Base-by-base conservation (phyloP, 92 coral and sea anemone genomes). In the Ricordea florida region DNA sequence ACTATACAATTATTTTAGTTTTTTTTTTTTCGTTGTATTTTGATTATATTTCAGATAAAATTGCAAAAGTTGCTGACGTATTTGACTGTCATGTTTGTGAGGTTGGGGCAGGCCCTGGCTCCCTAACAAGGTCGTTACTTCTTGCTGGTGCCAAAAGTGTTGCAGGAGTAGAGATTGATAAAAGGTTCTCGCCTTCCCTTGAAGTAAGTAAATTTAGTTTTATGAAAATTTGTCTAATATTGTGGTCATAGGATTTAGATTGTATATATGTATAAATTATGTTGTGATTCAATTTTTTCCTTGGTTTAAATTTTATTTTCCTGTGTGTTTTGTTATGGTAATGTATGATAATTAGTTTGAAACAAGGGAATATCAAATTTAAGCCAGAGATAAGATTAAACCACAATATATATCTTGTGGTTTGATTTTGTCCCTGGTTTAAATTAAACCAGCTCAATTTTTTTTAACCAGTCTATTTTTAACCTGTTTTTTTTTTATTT, bases 1-100 rank as follows among this genome's bases (percentile, higher is more conserved):
- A 7, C 26, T 24, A n/a, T n/a, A n/a, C n/a, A n/a, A n/a, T n/a
- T n/a, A n/a, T n/a, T n/a, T n/a, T n/a, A n/a, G n/a, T n/a, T 18
- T 3, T 49, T 13, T 21, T 49, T 6, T 40, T 11, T 4, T 7
- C 58, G 2, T 21, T 15, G 58, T 52, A 9, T 14, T 34, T 67
- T 49, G 13, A 36, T 48, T 68, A n/a, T n/a, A n/a, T n/a, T 55
- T 5, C 75, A 96, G 99, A 92, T 69, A 96, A 96, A 56, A 96
- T 96, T 64, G 97, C 99, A 35, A 73, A 75, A n/a, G 91, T 85
- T 8, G 83, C 99, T 10, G 99, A 96, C 67, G 97, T 96, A 33
- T 96, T 89, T 86, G 99, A 96, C 41, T 96, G 99, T 50, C 85
- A 85, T 79, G 99, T 96, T 1, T 96, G 97, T 79, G 99, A 96